Evolutionary conservation across 2,113 vertebrate genomes (phyloP).

Genomic region (Triplophysa dalaica): DNA sequence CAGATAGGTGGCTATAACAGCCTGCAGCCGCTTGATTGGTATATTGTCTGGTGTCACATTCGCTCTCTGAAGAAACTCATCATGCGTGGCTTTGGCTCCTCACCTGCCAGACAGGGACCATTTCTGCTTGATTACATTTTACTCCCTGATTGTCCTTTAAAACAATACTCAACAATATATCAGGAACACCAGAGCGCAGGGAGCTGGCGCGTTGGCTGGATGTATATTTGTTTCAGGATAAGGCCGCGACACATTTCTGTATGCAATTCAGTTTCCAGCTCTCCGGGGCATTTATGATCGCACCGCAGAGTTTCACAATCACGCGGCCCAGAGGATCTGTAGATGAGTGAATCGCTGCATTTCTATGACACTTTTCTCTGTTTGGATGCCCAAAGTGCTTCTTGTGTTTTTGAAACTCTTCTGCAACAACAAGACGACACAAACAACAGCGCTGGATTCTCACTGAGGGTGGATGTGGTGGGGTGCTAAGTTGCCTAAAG

Average conservation of each 20-base stretch:
- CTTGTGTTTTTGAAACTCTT: constrained; percentile 6
- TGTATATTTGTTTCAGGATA: constrained; percentile 7
- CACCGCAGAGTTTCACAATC: constrained; percentile 4
- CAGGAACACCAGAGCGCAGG: neutral
- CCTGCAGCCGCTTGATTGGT: constrained; percentile 25
- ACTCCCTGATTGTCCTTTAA: constrained; percentile 50
- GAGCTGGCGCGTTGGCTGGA: neutral
- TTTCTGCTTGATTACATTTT: constrained; percentile 44
- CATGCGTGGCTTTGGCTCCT: constrained; percentile 20
- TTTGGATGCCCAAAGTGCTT: constrained; percentile 24
- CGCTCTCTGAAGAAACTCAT: constrained; percentile 45
- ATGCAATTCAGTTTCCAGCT: constrained; percentile 23
- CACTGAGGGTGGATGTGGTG: neutral
- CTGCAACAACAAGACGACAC: neutral
- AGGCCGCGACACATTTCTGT: constrained; percentile 6
- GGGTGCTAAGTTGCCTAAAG: neutral
- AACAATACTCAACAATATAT: constrained; percentile 15
- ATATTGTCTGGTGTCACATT: constrained; percentile 42
- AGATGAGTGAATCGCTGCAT: constrained; percentile 27
- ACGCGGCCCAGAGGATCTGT: neutral
- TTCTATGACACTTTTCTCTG: constrained; percentile 2
- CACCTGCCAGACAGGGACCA: constrained; percentile 31
- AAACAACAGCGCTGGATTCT: neutral
- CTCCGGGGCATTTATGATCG: constrained; percentile 11
- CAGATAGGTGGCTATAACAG: constrained; percentile 13